Conservation (phyloP, 2,113 vertebrate genomes). For the Columba livia region DNA sequence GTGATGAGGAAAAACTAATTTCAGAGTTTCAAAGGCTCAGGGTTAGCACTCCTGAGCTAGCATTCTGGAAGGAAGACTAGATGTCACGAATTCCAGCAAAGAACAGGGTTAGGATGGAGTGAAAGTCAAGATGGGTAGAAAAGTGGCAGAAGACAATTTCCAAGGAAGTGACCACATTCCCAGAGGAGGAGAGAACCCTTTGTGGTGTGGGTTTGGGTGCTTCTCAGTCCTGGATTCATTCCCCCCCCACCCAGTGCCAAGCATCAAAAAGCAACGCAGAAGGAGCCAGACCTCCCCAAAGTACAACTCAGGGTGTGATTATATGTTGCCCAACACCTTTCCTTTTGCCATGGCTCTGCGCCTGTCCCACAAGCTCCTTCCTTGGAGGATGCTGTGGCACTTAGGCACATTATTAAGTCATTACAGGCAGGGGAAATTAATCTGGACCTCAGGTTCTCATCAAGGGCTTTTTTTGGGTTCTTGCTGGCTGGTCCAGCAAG, state of each 20-base stretch:
- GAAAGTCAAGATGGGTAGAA: neutral
- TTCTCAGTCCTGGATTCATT: neutral
- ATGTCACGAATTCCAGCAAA: neutral
- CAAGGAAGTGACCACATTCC: accelerated
- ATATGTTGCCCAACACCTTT: neutral
- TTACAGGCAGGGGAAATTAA: neutral
- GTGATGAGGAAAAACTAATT: neutral
- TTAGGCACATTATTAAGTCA: neutral
- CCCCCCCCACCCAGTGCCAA: neutral
- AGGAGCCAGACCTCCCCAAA: neutral
- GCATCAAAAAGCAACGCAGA: neutral
- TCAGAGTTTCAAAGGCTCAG: neutral
- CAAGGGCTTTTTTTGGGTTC: neutral
- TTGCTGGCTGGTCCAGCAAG: neutral
- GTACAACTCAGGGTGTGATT: neutral
- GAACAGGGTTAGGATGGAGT: neutral
- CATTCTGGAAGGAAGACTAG: neutral
- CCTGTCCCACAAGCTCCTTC: too few relatives aligned
- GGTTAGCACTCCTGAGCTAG: neutral
- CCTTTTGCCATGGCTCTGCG: too few relatives aligned
- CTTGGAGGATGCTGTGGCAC: neutral
- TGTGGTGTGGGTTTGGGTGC: neutral
- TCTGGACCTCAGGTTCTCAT: neutral
- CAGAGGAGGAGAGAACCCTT: neutral
- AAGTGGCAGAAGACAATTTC: neutral